phyloP scores from a whole-genome alignment of 2,888 invertebrate species.

The Melinaea marsaeus region DNA sequence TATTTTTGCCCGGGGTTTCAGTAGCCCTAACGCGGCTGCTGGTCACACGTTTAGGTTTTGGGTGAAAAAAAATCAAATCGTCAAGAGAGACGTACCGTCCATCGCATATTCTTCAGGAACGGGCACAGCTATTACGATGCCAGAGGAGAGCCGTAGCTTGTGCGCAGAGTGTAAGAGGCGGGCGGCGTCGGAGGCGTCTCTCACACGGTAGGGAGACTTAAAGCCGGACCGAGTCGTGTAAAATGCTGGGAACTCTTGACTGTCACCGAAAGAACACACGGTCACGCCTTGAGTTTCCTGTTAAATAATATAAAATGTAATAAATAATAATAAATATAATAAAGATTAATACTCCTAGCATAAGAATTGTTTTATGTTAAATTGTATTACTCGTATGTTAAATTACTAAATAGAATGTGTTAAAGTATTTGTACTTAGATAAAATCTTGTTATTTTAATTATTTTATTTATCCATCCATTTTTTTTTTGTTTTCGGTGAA shows the following conservation, averaged over 20 bases:
- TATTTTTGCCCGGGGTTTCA: no score
- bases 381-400: no score
- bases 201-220: constrained; percentile 83
- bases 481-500: no score
- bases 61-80: not conserved
- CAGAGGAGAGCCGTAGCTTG: constrained; percentile 79
- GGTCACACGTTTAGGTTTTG: not conserved
- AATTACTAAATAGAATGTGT: no score
- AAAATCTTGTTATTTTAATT: no score
- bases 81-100: constrained; percentile 55
- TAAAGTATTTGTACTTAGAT: no score
- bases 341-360: no score
- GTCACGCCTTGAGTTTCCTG: constrained; percentile 97
- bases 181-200: constrained; percentile 83
- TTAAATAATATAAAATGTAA: constrained; percentile 7
- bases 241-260: constrained; percentile 93
- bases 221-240: constrained; percentile 88
- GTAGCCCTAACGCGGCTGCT: no score
- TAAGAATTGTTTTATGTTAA: no score
- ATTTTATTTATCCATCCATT: no score
- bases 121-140: constrained; percentile 93
- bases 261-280: constrained; percentile 86
- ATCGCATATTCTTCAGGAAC: constrained; percentile 86
- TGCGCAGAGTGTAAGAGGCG: constrained; percentile 78
- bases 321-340: not conserved